Conservation (phyloP, 2,113 vertebrate species). For the Grallaria varia region DNA sequence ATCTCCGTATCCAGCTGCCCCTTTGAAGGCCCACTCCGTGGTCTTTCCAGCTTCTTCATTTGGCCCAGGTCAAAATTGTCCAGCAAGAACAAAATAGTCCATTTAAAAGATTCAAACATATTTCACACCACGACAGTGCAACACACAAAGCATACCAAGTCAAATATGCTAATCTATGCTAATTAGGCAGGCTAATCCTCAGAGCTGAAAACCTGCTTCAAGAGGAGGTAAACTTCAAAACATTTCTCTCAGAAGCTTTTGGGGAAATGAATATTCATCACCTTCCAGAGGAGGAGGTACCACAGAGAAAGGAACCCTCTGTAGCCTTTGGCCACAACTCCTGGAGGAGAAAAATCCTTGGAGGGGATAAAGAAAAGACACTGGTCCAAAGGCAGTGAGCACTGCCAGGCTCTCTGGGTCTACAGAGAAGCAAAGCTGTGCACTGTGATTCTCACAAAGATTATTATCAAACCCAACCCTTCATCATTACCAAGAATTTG, state of each 20-base stretch:
- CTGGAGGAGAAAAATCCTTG: not conserved
- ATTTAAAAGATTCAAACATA: not conserved
- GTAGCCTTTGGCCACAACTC: not conserved
- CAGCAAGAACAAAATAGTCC: not conserved
- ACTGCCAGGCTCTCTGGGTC: not conserved
- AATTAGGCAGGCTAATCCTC: slow-evolving; percentile 1
- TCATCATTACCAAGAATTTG: too few relatives aligned
- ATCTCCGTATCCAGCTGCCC: not conserved
- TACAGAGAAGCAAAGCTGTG: not conserved
- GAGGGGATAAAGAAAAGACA: not conserved
- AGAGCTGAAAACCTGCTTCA: slow-evolving; percentile 24
- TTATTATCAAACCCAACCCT: too few relatives aligned
- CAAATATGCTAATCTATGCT: slow-evolving; percentile 15
- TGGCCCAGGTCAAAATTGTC: accelerated
- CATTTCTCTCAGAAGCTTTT: not conserved
- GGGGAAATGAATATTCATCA: not conserved
- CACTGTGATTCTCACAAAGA: too few relatives aligned
- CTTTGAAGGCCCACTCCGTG: not conserved
- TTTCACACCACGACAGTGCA: not conserved
- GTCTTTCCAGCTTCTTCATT: not conserved
- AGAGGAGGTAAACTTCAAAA: slow-evolving; percentile 38
- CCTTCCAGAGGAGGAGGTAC: not conserved
- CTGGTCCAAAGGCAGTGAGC: not conserved
- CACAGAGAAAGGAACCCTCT: not conserved
- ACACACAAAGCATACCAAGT: not conserved